Evolutionary conservation across 2,113 vertebrate genomes (phyloP), one percentile per base, ranked within the genome.

Genomic region (Sorex fumeus): DNA sequence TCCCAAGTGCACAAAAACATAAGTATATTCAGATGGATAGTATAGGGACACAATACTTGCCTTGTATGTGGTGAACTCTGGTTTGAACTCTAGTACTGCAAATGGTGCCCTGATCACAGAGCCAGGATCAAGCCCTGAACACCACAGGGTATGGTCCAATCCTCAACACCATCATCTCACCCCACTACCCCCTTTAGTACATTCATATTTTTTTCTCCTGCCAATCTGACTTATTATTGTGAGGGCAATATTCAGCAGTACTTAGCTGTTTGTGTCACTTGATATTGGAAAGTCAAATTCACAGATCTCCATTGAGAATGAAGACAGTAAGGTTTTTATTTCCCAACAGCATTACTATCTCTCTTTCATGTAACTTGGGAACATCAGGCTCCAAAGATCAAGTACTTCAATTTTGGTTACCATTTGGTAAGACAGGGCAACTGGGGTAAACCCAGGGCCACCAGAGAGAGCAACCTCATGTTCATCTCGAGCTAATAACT

Each of bases 261-360:
- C 53, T 19, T 13, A 57, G 15, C 18, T 57, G 53, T 12, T 57
- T 3, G 53, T 57, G 53, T 57, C 53, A 57, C 15, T 21, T 57
- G 50, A 53, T 53, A 53, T 57, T 57, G 53, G 19, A 15, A 5
- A 57, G 53, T 57, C 53, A 57, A 57, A 36, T 47, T 78, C 28
- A 72, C 36, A 53, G 79, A 84, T n/a, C 40, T 28, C 53, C 53
- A 57, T 13, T 84, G 70, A 84, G 66, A 84, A 19, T 19, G 27
- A 9, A 66, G 53, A 53, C 19, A 10, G 57, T 50, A 89, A 84
- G 64, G 64, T 6, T 71, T 71, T 88, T 84, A 88, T 36, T 88
- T 3, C 21, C 74, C 21, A 53, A 12, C 0, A 86, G 21, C 25
- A 25, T 45, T 88, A 53, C 66, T 53, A 45, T 19, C 4, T 19